Evolutionary conservation across 2,888 invertebrate species (phyloP).

Genomic region (Clepsis dumicolana): DNA sequence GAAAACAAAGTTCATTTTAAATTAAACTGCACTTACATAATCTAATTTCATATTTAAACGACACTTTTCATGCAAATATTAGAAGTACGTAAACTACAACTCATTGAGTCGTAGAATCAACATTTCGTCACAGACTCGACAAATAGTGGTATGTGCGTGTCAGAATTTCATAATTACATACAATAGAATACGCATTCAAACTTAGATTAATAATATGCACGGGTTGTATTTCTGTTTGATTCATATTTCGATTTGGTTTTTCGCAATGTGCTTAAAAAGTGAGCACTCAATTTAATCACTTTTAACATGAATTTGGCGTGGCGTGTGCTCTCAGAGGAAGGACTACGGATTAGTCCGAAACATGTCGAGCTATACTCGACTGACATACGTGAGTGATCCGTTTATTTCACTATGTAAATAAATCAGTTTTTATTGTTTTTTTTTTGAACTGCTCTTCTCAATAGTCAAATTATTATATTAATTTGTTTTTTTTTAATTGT

Average conservation of each 20-base stretch:
- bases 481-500: no score
- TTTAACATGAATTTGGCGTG: no score
- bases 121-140: conserved; percentile 23
- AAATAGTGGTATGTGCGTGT: conserved; percentile 12
- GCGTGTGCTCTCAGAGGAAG: no score
- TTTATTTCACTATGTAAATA: no score
- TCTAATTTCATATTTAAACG: not conserved
- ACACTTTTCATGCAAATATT: not conserved
- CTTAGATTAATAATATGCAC: conserved; percentile 22
- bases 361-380: no score
- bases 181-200: conserved; percentile 10
- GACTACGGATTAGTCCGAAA: no score
- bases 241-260: not conserved
- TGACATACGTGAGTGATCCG: no score
- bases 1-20: no score
- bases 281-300: no score
- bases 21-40: not conserved
- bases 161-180: conserved; percentile 10
- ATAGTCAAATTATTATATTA: no score
- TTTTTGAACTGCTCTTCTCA: no score
- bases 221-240: not conserved
- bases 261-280: not conserved
- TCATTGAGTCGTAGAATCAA: conserved; percentile 3
- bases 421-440: no score
- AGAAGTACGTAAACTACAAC: not conserved